Evolutionary conservation across 1,140 invertebrate genomes (phyloP).

Genomic region (Hyles vespertilio): DNA sequence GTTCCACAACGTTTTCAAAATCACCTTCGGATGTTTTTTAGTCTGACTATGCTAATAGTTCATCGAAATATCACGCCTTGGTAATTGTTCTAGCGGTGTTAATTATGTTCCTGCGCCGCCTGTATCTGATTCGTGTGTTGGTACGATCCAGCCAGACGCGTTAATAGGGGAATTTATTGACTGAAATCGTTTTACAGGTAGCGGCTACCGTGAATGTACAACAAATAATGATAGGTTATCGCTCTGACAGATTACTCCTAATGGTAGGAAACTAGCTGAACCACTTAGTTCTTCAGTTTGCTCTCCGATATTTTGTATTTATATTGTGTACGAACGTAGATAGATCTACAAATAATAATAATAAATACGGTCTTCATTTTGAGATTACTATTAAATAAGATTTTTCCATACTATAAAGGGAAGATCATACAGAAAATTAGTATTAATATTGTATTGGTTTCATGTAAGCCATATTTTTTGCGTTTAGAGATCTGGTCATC

Average conservation of each 20-base stretch:
- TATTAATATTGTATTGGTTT: too few relatives aligned
- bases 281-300: neutral
- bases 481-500: neutral
- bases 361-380: too few relatives aligned
- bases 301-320: too few relatives aligned
- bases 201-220: slow-evolving; percentile 20
- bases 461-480: neutral
- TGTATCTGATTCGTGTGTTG: slow-evolving; percentile 40
- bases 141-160: slow-evolving; percentile 20
- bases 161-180: slow-evolving; percentile 39
- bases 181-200: slow-evolving; percentile 26
- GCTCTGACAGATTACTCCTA: slow-evolving; percentile 18
- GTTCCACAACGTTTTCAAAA: slow-evolving; percentile 12
- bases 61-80: slow-evolving; percentile 41
- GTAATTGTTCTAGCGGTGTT: slow-evolving; percentile 61
- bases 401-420: too few relatives aligned
- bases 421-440: too few relatives aligned
- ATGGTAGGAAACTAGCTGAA: slow-evolving; percentile 2
- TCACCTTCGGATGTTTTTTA: slow-evolving; percentile 38
- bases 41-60: slow-evolving; percentile 41
- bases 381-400: too few relatives aligned
- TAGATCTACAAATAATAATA: too few relatives aligned
- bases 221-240: slow-evolving; percentile 29
- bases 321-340: too few relatives aligned
- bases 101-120: slow-evolving; percentile 42